Percentiles rank a stretch among this genome's conserved stretches.
Evolutionary conservation across 2,113 vertebrate genomes (phyloP).

Genomic region (Menidia beryllina): DNA sequence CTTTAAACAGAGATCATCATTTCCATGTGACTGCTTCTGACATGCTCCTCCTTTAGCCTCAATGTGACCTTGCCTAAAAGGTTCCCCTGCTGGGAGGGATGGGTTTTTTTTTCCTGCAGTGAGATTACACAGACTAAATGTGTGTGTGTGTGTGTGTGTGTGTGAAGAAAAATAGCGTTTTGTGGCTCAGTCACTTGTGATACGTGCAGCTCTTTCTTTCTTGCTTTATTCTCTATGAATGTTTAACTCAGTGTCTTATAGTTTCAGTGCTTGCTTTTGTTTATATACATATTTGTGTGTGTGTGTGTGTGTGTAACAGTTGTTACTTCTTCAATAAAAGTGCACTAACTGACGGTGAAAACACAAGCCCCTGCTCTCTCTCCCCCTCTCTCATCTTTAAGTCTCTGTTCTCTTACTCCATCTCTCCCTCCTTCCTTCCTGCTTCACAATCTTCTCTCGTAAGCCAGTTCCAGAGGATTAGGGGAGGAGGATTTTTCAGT

Average conservation of each 20-base stretch:
- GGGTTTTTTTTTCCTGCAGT: slow-evolving; percentile 29
- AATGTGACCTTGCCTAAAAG: slow-evolving; percentile 63
- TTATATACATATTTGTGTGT: no score
- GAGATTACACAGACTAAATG: not conserved
- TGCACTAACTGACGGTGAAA: slow-evolving; percentile 22
- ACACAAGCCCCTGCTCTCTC: slow-evolving; percentile 1
- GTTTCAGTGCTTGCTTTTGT: not conserved
- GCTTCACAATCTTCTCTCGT: slow-evolving; percentile 45
- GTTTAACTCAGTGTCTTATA: not conserved
- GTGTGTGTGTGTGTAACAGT: slow-evolving; percentile 11
- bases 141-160: no score
- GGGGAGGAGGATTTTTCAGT: slow-evolving; percentile 35
- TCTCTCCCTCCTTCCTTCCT: slow-evolving; percentile 27
- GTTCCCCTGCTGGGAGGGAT: slow-evolving; percentile 50
- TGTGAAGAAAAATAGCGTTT: slow-evolving; percentile 14
- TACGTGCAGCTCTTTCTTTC: slow-evolving; percentile 11
- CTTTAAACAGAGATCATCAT: no score
- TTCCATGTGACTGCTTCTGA: slow-evolving; percentile 51
- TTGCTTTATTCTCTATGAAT: slow-evolving; percentile 16
- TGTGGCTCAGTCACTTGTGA: slow-evolving; percentile 26
- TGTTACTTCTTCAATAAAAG: slow-evolving; percentile 15
- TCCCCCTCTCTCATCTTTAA: slow-evolving; percentile 14
- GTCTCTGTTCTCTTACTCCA: slow-evolving; percentile 24
- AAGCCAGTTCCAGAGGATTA: slow-evolving; percentile 58
- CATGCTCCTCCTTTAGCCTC: slow-evolving; percentile 53